Conservation (phyloP, 2,113 vertebrate species). For the Hylia prasina region DNA sequence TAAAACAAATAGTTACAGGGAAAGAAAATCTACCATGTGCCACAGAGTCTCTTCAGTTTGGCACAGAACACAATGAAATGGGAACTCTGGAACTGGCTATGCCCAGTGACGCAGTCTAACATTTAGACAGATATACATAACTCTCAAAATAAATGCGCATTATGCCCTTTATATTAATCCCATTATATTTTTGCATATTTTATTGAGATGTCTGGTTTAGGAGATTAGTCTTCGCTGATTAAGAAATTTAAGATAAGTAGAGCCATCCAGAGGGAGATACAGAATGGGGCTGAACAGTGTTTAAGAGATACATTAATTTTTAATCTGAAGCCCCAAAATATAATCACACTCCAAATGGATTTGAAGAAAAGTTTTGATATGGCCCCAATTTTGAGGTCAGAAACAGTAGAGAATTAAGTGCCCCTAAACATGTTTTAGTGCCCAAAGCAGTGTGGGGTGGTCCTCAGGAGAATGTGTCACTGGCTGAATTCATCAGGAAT, state of each 20-base stretch:
- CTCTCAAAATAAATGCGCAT: neutral
- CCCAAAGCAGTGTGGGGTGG: neutral
- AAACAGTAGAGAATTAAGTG: neutral
- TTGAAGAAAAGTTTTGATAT: neutral
- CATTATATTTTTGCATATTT: neutral
- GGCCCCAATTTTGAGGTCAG: neutral
- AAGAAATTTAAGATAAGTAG: neutral
- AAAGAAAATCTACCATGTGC: neutral
- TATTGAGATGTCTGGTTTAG: neutral
- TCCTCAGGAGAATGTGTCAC: neutral
- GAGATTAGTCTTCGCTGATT: neutral
- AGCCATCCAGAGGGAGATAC: neutral
- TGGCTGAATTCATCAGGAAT: neutral
- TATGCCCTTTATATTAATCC: neutral
- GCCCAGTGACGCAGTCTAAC: neutral
- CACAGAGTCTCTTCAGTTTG: neutral
- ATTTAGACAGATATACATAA: neutral
- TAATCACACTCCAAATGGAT: neutral
- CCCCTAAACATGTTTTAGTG: neutral
- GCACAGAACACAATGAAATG: neutral
- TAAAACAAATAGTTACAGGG: neutral
- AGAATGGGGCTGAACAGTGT: neutral
- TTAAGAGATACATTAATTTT: neutral
- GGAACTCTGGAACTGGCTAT: constrained; percentile 1
- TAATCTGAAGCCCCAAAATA: neutral